Percentiles rank a stretch among this genome's conserved stretches.
These are phyloP conservation scores for Naja naja DNA, from an alignment of 2,113 vertebrate species.

Conservation along the genomic window DNA sequence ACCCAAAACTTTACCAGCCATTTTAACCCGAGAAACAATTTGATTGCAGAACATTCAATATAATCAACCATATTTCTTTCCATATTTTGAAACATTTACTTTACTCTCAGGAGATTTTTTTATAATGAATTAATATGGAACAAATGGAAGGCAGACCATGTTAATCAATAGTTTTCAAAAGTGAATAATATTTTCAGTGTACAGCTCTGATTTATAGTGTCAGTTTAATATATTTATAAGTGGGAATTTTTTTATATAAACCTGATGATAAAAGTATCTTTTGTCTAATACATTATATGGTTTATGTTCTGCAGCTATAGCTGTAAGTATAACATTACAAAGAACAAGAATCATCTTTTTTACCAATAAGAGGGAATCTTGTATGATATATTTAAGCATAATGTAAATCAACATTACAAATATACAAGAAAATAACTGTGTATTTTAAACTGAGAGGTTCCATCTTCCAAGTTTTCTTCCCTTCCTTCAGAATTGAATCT, in stretches of 20 bases:
- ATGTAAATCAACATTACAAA: neutral
- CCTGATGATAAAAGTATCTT: neutral
- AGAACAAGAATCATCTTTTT: constrained; percentile 11
- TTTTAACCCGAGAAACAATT: neutral
- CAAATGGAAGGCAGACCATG: neutral
- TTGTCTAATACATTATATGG: neutral
- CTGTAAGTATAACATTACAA: neutral
- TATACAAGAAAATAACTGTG: neutral
- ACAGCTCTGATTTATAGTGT: neutral
- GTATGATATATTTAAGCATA: neutral
- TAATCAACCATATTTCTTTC: neutral
- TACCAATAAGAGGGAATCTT: neutral
- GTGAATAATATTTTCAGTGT: constrained; percentile 5
- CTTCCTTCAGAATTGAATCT: neutral
- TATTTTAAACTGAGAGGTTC: neutral
- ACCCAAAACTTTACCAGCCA: neutral
- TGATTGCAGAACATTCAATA: neutral
- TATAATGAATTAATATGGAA: constrained; percentile 8
- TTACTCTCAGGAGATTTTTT: constrained; percentile 1
- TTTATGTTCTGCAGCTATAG: neutral
- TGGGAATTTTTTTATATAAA: neutral
- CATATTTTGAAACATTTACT: constrained; percentile 4
- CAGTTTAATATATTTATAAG: neutral
- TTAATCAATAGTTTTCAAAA: constrained; percentile 20
- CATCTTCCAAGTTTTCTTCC: neutral